Conservation (phyloP, 2,113 vertebrate species). For the Heterocephalus glaber region DNA sequence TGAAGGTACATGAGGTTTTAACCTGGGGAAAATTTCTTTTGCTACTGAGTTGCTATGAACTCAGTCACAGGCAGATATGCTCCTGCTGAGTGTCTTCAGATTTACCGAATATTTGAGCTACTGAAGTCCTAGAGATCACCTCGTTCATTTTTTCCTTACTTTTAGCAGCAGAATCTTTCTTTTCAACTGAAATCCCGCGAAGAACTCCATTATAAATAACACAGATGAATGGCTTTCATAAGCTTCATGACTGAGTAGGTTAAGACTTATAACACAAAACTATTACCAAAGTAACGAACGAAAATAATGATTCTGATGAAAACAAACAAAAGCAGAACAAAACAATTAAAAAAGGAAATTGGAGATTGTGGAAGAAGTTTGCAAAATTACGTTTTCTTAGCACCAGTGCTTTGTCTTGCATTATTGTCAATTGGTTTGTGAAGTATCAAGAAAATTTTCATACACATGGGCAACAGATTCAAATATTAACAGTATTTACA, state of each 20-base stretch:
- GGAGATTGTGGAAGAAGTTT: background rate
- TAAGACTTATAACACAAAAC: background rate
- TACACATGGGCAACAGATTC: background rate
- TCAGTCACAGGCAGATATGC: fast-evolving
- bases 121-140: too few relatives aligned
- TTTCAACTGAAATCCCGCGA: background rate
- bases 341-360: background rate
- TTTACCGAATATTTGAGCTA: background rate
- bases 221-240: background rate
- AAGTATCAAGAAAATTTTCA: background rate
- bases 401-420: background rate
- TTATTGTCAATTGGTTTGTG: background rate
- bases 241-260: background rate
- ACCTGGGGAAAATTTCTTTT: background rate
- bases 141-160: background rate
- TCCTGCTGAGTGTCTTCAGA: background rate
- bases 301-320: background rate
- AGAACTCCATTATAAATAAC: background rate
- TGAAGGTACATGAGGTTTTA: too few relatives aligned
- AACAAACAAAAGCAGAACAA: background rate
- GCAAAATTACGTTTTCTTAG: background rate
- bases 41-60: background rate
- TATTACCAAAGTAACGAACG: background rate
- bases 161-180: background rate
- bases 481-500: background rate